Base-by-base conservation (phyloP, 2,888 invertebrate species). In the Limnephilus auricula region DNA sequence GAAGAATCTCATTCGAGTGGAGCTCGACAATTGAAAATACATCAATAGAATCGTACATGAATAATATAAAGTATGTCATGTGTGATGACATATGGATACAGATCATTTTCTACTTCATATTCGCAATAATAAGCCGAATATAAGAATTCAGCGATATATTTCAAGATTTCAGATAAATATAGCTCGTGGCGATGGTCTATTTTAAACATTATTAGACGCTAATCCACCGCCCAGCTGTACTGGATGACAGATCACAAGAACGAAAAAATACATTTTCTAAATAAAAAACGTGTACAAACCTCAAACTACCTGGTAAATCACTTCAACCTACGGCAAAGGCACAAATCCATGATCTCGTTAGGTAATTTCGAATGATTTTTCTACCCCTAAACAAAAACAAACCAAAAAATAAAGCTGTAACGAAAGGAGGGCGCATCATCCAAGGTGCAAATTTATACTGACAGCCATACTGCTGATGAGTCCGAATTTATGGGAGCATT, bases 401-500 rank as follows among this genome's bases (percentile, higher is more conserved):
- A 91, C 84, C 80, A 96, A 95, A 95, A 96, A 96, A 96, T 95
- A 95, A 95, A 96, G 96, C 96, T 95, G 95, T 96, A 96, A 97
- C 96, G 97, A 97, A 97, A 98, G 90, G 97, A 98, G 97, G 97
- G 97, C 97, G 97, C 98, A 98, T 98, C 97, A 96, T 97, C 95
- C 97, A 97, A 97, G 97, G 97, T 97, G 97, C 98, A 98, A 98
- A 98, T 99, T 98, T 99, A 99, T 99, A 99, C 98, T 99, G 98
- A 97, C 98, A 98, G 98, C 98, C 98, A 98, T 98, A 97, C 98
- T 98, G 98, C 97, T 96, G 97, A 97, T 97, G 97, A 97, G 97
- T 97, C 97, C 97, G 97, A 97, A 97, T 98, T 98, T 98, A 97
- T 97, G 97, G 96, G 96, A 96, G 96, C 96, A 96, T 96, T 96